Base-by-base conservation (phyloP, 2,888 invertebrate genomes). In the Diachrysia chrysitis region DNA sequence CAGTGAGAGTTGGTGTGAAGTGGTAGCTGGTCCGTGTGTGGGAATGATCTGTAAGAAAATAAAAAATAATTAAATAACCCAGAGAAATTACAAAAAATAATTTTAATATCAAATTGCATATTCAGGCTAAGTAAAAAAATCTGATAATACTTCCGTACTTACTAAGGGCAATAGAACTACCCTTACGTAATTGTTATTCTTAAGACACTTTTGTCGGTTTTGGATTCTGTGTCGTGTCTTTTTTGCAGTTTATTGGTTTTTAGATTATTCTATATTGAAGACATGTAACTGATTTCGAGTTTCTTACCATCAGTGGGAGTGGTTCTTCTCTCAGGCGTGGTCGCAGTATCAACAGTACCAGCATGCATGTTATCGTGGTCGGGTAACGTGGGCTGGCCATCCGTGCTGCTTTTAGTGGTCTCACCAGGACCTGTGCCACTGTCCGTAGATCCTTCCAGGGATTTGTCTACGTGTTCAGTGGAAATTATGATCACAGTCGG, bases 301-400 rank as follows among this genome's bases (percentile, higher is more conserved):
- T 32, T 9, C 10, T 86, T 71, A 94, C 94, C 94, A 65, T 93
- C 93, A 66, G 90, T 92, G 37, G 92, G 92, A 0, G 95, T 94
- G 10, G 95, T 94, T 23, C 89, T 87, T 35, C 87, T 87, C 1
- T 92, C 92, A 0, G 89, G 88, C 0, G 89, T 85, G 0, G 91
- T 89, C 0, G 84, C 89, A 32, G 83, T 81, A 29, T 89, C 91
- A 0, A 88, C 70, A 0, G 94, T 94, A 0, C 90, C 92, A 2
- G 93, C 93, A 58, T 94, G 93, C 88, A 95, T 93, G 56, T 94
- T 93, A 12, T 90, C 95, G 66, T 94, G 94, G 58, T 95, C 95
- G 0, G 89, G 92, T 0, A 88, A 79, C 0, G 95, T 92, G 0
- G 92, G 89, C 5, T 81, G 85, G 0, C 81, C 72, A 32, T 85